phyloP scores from a whole-genome alignment of 2,797 vertebrate genomes.

The Coendou prehensilis region DNA sequence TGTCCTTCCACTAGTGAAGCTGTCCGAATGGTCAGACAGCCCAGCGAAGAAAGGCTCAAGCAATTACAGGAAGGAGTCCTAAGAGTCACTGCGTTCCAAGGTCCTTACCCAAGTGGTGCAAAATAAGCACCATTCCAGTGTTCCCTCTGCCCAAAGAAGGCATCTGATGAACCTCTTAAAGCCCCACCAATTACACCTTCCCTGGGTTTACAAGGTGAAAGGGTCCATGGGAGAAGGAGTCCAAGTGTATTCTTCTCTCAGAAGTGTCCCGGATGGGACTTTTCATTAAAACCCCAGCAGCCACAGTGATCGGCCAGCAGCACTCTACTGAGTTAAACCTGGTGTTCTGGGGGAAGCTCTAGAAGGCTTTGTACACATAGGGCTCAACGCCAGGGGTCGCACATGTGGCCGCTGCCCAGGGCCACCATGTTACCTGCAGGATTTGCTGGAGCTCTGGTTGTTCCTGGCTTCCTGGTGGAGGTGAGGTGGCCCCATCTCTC shows the following conservation, averaged over 20 bases:
- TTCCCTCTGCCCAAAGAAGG: background rate
- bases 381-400: background rate
- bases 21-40: background rate
- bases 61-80: background rate
- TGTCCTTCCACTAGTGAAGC: background rate
- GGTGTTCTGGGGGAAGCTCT: background rate
- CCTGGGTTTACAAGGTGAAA: background rate
- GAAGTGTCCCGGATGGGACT: background rate
- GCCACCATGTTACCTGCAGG: conserved; percentile 86
- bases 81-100: background rate
- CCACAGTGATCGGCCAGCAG: background rate
- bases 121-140: background rate
- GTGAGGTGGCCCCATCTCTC: conserved; percentile 81
- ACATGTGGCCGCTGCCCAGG: background rate
- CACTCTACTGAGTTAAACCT: background rate
- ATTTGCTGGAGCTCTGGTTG: conserved; percentile 85
- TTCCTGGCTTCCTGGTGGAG: conserved; percentile 90
- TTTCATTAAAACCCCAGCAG: background rate
- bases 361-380: background rate
- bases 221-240: background rate
- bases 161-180: background rate
- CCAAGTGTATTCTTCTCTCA: background rate
- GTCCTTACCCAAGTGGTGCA: background rate
- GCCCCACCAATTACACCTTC: background rate
- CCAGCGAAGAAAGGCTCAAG: background rate